Percentiles rank a stretch among this genome's conserved stretches.
phyloP scores from a whole-genome alignment of 2,888 invertebrate genomes.

The Pimpla rufipes region DNA sequence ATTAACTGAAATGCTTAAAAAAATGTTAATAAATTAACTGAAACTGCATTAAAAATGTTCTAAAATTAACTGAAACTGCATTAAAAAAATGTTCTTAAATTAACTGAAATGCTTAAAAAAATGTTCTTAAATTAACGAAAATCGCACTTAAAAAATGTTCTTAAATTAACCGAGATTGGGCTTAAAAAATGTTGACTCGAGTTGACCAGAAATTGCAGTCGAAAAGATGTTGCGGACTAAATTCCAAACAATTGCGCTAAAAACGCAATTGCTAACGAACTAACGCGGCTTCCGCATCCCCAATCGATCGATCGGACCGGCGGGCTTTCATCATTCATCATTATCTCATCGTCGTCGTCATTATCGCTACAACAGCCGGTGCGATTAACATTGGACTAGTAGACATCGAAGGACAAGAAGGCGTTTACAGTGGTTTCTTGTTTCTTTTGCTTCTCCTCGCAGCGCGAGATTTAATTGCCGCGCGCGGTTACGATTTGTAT shows the following conservation, averaged over 20 bases:
- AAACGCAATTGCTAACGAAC: no score
- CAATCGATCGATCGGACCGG: slow-evolving; percentile 31
- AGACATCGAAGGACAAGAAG: slow-evolving; percentile 72
- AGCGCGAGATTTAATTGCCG: slow-evolving; percentile 39
- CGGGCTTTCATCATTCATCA: slow-evolving; percentile 51
- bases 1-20: no score
- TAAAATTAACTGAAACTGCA: no score
- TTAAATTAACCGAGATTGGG: no score
- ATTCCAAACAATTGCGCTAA: no score
- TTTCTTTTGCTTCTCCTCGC: slow-evolving; percentile 1
- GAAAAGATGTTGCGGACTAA: no score
- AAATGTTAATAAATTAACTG: no score
- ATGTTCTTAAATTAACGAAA: background rate
- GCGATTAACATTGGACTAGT: slow-evolving; percentile 68
- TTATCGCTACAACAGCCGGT: slow-evolving; percentile 53
- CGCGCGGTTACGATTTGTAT: slow-evolving; percentile 19
- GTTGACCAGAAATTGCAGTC: no score
- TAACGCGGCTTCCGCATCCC: background rate
- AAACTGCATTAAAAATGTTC: no score
- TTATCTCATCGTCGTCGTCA: slow-evolving; percentile 23
- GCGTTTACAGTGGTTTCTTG: slow-evolving; percentile 58
- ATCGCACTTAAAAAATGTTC: background rate
- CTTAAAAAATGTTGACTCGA: no score
- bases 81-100: no score
- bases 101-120: no score